Conservation (phyloP, 2,113 vertebrate genomes). For the Dipodomys stephensi region DNA sequence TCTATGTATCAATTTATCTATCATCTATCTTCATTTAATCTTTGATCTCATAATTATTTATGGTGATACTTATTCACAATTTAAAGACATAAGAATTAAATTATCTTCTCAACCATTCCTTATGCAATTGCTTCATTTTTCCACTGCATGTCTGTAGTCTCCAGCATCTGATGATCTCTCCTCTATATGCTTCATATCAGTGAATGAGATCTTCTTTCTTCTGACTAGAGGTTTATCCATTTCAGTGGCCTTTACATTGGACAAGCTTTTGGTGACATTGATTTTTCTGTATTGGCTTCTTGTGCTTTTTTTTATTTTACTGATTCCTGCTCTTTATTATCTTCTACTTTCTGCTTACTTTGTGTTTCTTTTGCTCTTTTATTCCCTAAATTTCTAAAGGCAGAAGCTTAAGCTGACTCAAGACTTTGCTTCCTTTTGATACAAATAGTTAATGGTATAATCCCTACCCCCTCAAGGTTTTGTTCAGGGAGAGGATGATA, state of each 20-base stretch:
- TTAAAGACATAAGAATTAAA: not conserved
- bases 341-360: not conserved
- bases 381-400: not conserved
- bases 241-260: not conserved
- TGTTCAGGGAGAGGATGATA: rapidly evolving
- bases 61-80: not conserved
- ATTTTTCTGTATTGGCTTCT: not conserved
- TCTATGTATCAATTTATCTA: not conserved
- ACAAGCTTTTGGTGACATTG: no score
- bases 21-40: not conserved
- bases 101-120: not conserved
- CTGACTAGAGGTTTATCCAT: not conserved
- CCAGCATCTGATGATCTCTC: not conserved
- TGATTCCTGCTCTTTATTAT: not conserved
- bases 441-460: not conserved
- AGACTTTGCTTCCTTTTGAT: not conserved
- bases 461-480: no score
- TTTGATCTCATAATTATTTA: not conserved
- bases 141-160: not conserved
- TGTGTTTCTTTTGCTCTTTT: not conserved
- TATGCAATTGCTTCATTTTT: not conserved
- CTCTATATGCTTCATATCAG: not conserved
- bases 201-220: not conserved
- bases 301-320: not conserved
- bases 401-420: not conserved